Base-by-base conservation (phyloP, 2,113 vertebrate species). In the Dicaeum eximium region DNA sequence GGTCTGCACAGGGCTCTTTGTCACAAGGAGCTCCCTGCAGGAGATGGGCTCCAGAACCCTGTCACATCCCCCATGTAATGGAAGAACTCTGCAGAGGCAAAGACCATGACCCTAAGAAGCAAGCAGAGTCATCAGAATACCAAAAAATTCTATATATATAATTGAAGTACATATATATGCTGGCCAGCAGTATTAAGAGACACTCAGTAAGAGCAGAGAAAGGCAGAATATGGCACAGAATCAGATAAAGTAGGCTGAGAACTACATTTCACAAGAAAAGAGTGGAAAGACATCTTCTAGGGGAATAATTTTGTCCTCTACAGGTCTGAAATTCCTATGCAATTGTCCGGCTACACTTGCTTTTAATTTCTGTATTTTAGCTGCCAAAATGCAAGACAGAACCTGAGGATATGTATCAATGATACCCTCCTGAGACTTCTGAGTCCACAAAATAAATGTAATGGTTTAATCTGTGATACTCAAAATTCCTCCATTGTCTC, bases 11-110 rank as follows among this genome's bases (percentile, higher is more conserved):
- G 75, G 71, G 40, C 33, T 82, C 65, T 91, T 48, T 69, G 80
- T 56, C 70, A 78, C 31, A 40, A 35, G 0, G 0, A 70, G 48
- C 60, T 81, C 40, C 73, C 57, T 0, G 0, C 38, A 66, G 51
- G 58, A 77, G 50, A 58, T 13, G 17, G n/a, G 47, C 56, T 95
- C 70, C 73, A 77, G 65, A 79, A 64, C 0, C 31, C 69, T 65
- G 17, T 13, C 78, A 61, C 54, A 50, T 24, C 50, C 40, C 80
- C 51, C 47, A 2, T 0, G 24, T 2, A 23, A 82, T 20, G 17
- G 64, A 57, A 70, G 25, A 45, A 44, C 13, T 45, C 83, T 27
- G 28, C 17, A 73, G 24, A 69, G 21, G 7, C 30, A 77, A 47
- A 80, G 61, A 58, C 31, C 2, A 0, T 21, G 30, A 77, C 51